phyloP scores from a whole-genome alignment of 1,140 invertebrate genomes.

The Dinothrombium tinctorium region DNA sequence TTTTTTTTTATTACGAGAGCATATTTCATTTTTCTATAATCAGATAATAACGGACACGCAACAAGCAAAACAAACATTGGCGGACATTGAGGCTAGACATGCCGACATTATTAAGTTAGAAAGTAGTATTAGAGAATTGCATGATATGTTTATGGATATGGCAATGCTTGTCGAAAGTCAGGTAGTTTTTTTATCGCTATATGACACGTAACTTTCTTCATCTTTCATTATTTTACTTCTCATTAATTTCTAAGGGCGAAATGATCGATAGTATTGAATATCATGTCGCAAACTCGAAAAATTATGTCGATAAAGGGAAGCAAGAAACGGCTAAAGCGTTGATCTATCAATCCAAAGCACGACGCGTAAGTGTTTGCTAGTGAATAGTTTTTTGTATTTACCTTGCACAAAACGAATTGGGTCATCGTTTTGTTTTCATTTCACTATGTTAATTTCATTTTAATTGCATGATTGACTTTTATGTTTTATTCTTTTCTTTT shows the following conservation, averaged over 20 bases:
- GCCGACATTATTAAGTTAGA: constrained; percentile 96
- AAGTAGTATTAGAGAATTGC: constrained; percentile 87
- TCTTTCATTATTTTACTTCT: no score
- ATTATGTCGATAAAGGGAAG: constrained; percentile 96
- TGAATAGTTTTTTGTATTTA: no score
- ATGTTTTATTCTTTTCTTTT: no score
- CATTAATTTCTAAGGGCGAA: no score
- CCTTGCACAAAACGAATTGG: no score
- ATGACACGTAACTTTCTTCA: no score
- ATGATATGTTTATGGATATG: constrained; percentile 99
- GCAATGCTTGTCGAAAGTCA: constrained; percentile 88
- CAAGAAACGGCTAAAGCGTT: constrained; percentile 99
- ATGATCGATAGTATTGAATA: constrained; percentile 1
- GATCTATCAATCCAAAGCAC: constrained; percentile 95
- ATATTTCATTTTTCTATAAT: not conserved
- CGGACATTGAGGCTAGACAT: constrained; percentile 91
- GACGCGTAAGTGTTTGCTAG: no score
- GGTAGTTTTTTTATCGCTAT: constrained; percentile 35
- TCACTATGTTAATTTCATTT: no score
- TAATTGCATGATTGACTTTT: no score
- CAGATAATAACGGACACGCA: constrained; percentile 89
- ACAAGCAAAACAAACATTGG: constrained; percentile 89
- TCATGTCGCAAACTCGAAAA: constrained; percentile 51
- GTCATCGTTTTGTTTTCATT: no score
- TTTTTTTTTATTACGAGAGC: not conserved